phyloP scores from a whole-genome alignment of 2,888 invertebrate genomes.

The Epinotia brunnichana region DNA sequence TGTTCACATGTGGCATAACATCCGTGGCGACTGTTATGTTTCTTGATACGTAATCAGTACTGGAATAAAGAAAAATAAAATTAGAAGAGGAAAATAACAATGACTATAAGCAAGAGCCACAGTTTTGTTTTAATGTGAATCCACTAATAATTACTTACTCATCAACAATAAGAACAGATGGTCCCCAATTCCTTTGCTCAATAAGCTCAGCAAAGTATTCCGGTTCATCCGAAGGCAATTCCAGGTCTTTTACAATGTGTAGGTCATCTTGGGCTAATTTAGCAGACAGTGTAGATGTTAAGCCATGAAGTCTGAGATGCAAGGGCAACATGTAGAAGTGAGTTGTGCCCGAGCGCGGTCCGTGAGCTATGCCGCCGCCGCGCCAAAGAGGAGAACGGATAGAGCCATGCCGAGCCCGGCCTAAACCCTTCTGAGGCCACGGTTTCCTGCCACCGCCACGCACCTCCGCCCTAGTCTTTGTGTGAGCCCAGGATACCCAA shows the following conservation, averaged over 20 bases:
- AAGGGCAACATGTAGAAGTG: conserved; percentile 97
- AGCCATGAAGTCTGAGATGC: conserved; percentile 88
- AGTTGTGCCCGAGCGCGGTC: conserved; percentile 94
- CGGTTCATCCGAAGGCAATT: conserved; percentile 92
- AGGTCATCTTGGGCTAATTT: conserved; percentile 98
- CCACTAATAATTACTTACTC: conserved; percentile 85
- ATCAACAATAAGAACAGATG: conserved; percentile 96
- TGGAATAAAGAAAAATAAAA: conserved; percentile 73
- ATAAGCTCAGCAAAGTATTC: conserved; percentile 91
- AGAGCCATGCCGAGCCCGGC: conserved; percentile 95
- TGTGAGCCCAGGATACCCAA: conserved; percentile 91
- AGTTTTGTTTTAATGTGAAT: too few relatives aligned
- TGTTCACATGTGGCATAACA: conserved; percentile 90
- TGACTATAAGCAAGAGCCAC: background rate
- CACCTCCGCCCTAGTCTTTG: conserved; percentile 92
- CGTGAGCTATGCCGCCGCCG: conserved; percentile 93
- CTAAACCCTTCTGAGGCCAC: conserved; percentile 98
- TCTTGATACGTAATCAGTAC: conserved; percentile 92
- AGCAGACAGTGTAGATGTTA: conserved; percentile 92
- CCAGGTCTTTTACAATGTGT: conserved; percentile 93
- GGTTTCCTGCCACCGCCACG: conserved; percentile 96
- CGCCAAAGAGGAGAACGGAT: conserved; percentile 94
- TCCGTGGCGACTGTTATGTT: conserved; percentile 94
- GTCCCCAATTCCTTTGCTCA: conserved; percentile 96
- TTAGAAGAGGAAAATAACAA: conserved; percentile 5